phyloP scores from a whole-genome alignment of 2,888 invertebrate species.

The Cataglyphis rosenhaueri region DNA sequence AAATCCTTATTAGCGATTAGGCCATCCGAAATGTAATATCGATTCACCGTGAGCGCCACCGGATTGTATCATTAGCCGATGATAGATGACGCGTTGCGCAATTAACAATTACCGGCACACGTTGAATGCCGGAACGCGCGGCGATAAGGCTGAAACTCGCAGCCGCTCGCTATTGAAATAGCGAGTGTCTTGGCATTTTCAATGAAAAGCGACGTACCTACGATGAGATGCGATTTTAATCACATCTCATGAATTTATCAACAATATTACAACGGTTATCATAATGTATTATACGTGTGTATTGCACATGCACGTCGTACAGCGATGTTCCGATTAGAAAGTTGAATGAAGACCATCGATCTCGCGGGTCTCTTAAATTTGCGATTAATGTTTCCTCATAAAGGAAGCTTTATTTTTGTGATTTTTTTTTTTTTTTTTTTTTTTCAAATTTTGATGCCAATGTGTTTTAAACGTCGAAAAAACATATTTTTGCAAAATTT shows the following conservation, averaged over 20 bases:
- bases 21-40: conserved; percentile 74
- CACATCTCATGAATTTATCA: background rate
- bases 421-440: too few relatives aligned
- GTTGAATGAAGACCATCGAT: conserved; percentile 14
- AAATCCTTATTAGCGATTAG: conserved; percentile 77
- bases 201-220: background rate
- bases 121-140: conserved; percentile 11
- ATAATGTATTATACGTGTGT: background rate
- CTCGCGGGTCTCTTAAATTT: conserved; percentile 19
- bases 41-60: conserved; percentile 57
- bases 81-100: conserved; percentile 72
- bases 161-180: conserved; percentile 2
- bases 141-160: background rate
- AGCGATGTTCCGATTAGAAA: conserved; percentile 25
- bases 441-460: too few relatives aligned
- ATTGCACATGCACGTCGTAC: background rate
- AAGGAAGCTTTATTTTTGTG: too few relatives aligned
- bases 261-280: background rate
- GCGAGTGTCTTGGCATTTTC: conserved; percentile 39
- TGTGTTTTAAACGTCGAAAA: too few relatives aligned
- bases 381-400: background rate
- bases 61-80: conserved; percentile 72
- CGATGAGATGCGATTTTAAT: conserved; percentile 16
- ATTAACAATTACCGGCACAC: conserved; percentile 69
- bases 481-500: too few relatives aligned